phyloP scores from a whole-genome alignment of 2,888 invertebrate species.

The Sphaerophoria rueppellii region DNA sequence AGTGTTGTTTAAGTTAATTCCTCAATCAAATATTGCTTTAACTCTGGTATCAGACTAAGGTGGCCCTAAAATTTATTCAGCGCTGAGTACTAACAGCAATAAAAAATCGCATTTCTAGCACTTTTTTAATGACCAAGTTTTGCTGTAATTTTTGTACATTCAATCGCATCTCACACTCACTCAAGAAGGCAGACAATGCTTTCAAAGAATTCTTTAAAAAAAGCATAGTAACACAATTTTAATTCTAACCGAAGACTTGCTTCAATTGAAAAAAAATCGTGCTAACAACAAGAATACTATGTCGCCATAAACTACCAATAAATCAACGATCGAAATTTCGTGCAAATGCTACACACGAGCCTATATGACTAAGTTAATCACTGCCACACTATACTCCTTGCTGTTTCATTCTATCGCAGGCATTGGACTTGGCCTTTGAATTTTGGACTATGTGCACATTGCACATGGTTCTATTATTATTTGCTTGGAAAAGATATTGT shows the following conservation, averaged over 20 bases:
- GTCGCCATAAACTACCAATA: slow-evolving; percentile 53
- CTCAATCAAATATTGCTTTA: too few relatives aligned
- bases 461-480: slow-evolving; percentile 23
- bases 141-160: neutral
- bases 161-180: slow-evolving; percentile 21
- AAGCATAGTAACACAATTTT: slow-evolving; percentile 51
- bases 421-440: slow-evolving; percentile 32
- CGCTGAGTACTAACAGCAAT: too few relatives aligned
- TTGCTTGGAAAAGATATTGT: slow-evolving; percentile 36
- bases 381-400: slow-evolving; percentile 25
- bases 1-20: too few relatives aligned
- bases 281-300: slow-evolving; percentile 40
- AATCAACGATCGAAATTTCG: slow-evolving; percentile 63
- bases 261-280: slow-evolving; percentile 30
- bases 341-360: slow-evolving; percentile 34
- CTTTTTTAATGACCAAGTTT: neutral
- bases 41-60: too few relatives aligned
- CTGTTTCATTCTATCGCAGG: slow-evolving; percentile 22
- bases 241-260: slow-evolving; percentile 30
- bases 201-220: slow-evolving; percentile 11
- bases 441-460: neutral
- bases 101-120: too few relatives aligned
- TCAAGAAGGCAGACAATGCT: slow-evolving; percentile 29
- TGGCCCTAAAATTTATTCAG: too few relatives aligned
- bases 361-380: slow-evolving; percentile 49